Base-by-base conservation (phyloP, 1,140 invertebrate species). In the Epicauta chinensis region DNA sequence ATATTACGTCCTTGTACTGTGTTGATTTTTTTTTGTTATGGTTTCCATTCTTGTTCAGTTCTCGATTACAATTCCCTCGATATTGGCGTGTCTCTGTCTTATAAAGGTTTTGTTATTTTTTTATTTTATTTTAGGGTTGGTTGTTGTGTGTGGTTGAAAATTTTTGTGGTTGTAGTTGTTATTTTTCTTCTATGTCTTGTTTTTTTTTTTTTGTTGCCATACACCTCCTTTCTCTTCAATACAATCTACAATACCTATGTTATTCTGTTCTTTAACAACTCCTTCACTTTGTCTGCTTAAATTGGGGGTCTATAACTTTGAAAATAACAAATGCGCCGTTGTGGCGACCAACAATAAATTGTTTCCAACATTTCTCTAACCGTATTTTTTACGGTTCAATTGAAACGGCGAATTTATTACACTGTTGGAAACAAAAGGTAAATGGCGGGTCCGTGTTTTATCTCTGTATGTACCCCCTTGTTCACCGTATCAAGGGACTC, bases 11-110 rank as follows among this genome's bases (percentile, higher is more conserved):
- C 53, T 55, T 55, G 4, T 23, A 23, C 23, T 23, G 7, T 23
- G 2, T 23, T n/a, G n/a, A 39, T 44, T 45, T 55, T 36, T 53
- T 53, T 53, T 47, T 47, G 44, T 53, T 53, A 53, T 53, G 43
- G 51, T 47, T 47, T 47, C 34, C 23, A 23, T 23, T 23, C 23
- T 23, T 23, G 45, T 34, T 37, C 45, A 37, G 34, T 47, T 36
- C 45, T 47, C 45, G 45, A 47, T 47, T 47, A 47, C 45, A 47
- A 47, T 47, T 47, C 45, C 45, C 45, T 47, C 34, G 45, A 47
- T 47, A 47, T 47, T 47, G 45, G 45, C 36, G 36, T 47, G 45
- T 47, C 38, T 47, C 34, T 34, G 30, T 47, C 17, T 47, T 47
- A 46, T 34, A n/a, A n/a, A n/a, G n/a, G n/a, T n/a, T n/a, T n/a